phyloP scores from a whole-genome alignment of 2,888 invertebrate species.

The Drosophila quinaria region DNA sequence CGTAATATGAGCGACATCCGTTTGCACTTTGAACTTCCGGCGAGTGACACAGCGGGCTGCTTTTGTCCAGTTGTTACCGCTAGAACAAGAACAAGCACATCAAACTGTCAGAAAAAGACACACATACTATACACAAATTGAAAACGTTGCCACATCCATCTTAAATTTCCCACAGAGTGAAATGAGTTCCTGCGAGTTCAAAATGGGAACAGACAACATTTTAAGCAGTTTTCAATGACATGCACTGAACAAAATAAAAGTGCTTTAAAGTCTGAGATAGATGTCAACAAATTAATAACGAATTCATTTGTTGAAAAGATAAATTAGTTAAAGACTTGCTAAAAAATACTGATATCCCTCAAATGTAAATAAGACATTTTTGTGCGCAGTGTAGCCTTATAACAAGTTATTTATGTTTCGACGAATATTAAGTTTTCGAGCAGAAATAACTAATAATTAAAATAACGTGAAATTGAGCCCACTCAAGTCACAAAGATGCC shows the following conservation, averaged over 20 bases:
- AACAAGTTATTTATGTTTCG: constrained; percentile 47
- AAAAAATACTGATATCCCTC: not conserved
- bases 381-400: constrained; percentile 20
- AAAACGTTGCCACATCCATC: constrained; percentile 4
- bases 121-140: not conserved
- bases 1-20: constrained; percentile 75
- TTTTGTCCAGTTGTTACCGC: constrained; percentile 28
- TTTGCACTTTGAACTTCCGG: constrained; percentile 77
- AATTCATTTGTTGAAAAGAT: no score
- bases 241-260: constrained; percentile 3
- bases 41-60: constrained; percentile 48
- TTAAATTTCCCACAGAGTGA: constrained; percentile 13
- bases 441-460: constrained; percentile 46
- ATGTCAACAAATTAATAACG: not conserved
- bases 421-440: constrained; percentile 34
- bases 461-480: constrained; percentile 33
- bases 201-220: constrained; percentile 3
- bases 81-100: constrained; percentile 27
- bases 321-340: not conserved
- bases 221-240: constrained; percentile 15
- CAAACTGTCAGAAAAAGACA: constrained; percentile 42
- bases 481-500: constrained; percentile 39
- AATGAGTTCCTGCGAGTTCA: constrained; percentile 1
- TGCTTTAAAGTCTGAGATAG: not conserved
- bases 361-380: not conserved